phyloP scores from a whole-genome alignment of 2,888 invertebrate species.

The Drosophila colorata region DNA sequence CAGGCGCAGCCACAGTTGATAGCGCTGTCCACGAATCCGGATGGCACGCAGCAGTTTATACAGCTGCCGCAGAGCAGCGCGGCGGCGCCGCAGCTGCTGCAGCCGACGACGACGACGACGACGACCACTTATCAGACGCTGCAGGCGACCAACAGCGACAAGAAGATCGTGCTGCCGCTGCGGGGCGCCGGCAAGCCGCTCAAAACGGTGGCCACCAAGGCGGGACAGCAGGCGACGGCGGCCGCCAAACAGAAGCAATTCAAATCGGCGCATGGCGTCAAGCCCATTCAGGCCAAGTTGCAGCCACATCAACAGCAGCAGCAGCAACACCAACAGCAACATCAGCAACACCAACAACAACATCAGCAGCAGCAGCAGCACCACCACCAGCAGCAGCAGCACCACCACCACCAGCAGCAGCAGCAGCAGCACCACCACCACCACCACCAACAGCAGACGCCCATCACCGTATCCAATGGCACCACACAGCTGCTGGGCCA shows the following conservation, averaged over 20 bases:
- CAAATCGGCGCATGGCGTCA: conserved; percentile 65
- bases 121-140: conserved; percentile 75
- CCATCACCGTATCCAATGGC: conserved; percentile 66
- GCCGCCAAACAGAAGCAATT: conserved; percentile 78
- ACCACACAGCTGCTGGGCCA: conserved; percentile 65
- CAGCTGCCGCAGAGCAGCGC: conserved; percentile 69
- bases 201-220: conserved; percentile 79
- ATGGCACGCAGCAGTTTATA: conserved; percentile 81
- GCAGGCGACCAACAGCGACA: conserved; percentile 78
- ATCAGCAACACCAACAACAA: conserved; percentile 51
- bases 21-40: conserved; percentile 79
- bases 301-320: conserved; percentile 56
- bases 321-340: conserved; percentile 50
- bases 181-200: conserved; percentile 70
- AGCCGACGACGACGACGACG: conserved; percentile 43
- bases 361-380: conserved; percentile 57
- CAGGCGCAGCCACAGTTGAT: conserved; percentile 75
- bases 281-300: conserved; percentile 81
- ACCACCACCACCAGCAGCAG: conserved; percentile 48
- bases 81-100: conserved; percentile 45
- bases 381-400: conserved; percentile 52
- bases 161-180: conserved; percentile 78
- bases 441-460: conserved; percentile 51
- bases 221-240: conserved; percentile 74
- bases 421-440: conserved; percentile 48